Evolutionary conservation across 2,888 invertebrate genomes (phyloP), one percentile per base, ranked within the genome.

Genomic region (Lepidochitona cinerea): DNA sequence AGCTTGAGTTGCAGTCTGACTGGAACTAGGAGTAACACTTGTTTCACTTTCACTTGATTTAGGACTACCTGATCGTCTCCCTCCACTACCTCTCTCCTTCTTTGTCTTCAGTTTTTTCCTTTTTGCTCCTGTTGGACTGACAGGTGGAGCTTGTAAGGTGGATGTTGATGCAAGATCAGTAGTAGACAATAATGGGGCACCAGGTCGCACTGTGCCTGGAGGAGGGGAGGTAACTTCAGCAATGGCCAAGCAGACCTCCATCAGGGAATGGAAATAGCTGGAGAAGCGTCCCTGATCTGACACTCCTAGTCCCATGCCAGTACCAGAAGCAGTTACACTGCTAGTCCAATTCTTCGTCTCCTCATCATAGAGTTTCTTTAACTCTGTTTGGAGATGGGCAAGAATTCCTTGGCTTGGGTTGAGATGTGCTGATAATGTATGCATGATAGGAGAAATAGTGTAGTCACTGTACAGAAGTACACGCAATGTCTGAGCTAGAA

Each of bases 41-140:
- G 52, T 67, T 2, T 84, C 84, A 76, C 83, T 83, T 54, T 84
- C 84, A 71, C 82, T 81, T 7, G 76, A 71, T 14, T 82, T 76
- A 18, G 80, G 77, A 66, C 66, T 66, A 6, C 32, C 35, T 4
- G 59, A 59, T 36, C 37, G 1, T n/a, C 18, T 23, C 9, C 18
- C 29, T 18, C 36, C 35, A 2, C 9, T 12, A 12, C 36, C 18
- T 5, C 66, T 18, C 37, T 66, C 66, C 26, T 66, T 66, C 72
- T 88, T 89, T 5, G 86, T 85, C 75, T 89, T 90, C 53, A 89
- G 72, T 68, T 89, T 89, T 78, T 89, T 89, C 73, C 87, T 79
- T 77, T 88, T 88, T 2, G 83, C 73, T 7, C 85, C 79, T 18
- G 84, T 83, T 0, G 87, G 86, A 73, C 86, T 87, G 9, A 81